Evolutionary conservation across 1,140 invertebrate genomes (phyloP).

Genomic region (Carcinoscorpius rotundicauda): DNA sequence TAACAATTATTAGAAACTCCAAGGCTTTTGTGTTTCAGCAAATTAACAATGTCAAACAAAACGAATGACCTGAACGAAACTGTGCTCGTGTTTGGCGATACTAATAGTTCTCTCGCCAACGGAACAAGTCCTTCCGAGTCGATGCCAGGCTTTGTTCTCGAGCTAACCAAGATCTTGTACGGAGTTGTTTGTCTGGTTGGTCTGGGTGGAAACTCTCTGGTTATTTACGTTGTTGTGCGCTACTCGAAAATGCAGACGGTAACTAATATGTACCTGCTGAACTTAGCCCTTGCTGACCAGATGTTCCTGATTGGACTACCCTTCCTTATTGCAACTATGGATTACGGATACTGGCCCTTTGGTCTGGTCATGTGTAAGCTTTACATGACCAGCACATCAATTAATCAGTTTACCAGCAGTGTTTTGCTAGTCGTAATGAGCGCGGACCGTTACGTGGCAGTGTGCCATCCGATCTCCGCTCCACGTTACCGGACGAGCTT

Average conservation of each 20-base stretch:
- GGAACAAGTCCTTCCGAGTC: no score
- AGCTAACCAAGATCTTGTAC: conserved; percentile 29
- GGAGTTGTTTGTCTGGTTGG: conserved; percentile 72
- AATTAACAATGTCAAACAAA: no score
- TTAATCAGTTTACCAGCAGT: conserved; percentile 90
- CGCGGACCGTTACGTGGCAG: conserved; percentile 89
- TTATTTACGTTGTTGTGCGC: conserved; percentile 86
- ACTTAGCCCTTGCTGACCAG: conserved; percentile 87
- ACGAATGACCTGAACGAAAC: no score
- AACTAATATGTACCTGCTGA: conserved; percentile 93
- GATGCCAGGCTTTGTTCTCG: conserved; percentile 12
- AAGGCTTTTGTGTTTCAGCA: no score
- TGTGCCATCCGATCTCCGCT: conserved; percentile 86
- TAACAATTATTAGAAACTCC: no score
- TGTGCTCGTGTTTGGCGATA: no score
- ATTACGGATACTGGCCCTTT: conserved; percentile 74
- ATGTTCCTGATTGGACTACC: conserved; percentile 88
- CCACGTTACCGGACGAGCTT: conserved; percentile 70
- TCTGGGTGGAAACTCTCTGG: conserved; percentile 78
- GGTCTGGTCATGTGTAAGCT: conserved; percentile 80
- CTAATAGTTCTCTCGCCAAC: no score
- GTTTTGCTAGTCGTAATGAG: conserved; percentile 92
- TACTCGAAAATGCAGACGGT: conserved; percentile 96
- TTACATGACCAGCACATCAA: conserved; percentile 85
- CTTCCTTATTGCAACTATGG: conserved; percentile 77